A percentile compares a stretch with the other conserved stretches of the same genome.
These are phyloP conservation scores for Tetrax tetrax DNA, from an alignment of 2,113 vertebrate genomes.

Conservation along the genomic window DNA sequence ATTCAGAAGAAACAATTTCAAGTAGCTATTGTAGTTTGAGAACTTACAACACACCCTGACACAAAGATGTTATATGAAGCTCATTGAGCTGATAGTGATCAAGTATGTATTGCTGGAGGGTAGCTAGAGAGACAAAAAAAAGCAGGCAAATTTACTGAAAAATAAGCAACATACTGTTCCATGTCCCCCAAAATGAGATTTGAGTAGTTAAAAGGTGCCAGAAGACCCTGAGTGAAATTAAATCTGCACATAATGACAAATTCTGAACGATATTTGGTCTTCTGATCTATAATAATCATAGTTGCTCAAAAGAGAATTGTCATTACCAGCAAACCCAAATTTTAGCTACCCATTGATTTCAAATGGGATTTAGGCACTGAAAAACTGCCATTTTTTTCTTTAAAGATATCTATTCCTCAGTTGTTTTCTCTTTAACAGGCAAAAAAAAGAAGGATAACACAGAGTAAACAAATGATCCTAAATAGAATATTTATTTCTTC, in stretches of 20 bases:
- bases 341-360: background rate
- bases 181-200: background rate
- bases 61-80: slow-evolving; percentile 33
- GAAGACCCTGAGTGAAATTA: background rate
- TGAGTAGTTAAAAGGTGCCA: background rate
- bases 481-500: background rate
- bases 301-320: background rate
- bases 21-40: slow-evolving; percentile 37
- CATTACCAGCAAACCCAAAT: background rate
- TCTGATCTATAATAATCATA: background rate
- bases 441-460: background rate
- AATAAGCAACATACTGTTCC: background rate
- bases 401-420: background rate
- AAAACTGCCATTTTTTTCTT: background rate
- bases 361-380: background rate
- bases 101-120: background rate
- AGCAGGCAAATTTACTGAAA: background rate
- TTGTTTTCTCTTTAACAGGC: background rate
- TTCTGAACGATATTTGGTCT: background rate
- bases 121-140: background rate
- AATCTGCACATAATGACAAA: background rate
- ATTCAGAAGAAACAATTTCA: slow-evolving; percentile 67
- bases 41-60: background rate
- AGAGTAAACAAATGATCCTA: background rate
- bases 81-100: background rate